Base-by-base conservation (phyloP, 1,140 invertebrate genomes). In the Saccostrea cuccullata region DNA sequence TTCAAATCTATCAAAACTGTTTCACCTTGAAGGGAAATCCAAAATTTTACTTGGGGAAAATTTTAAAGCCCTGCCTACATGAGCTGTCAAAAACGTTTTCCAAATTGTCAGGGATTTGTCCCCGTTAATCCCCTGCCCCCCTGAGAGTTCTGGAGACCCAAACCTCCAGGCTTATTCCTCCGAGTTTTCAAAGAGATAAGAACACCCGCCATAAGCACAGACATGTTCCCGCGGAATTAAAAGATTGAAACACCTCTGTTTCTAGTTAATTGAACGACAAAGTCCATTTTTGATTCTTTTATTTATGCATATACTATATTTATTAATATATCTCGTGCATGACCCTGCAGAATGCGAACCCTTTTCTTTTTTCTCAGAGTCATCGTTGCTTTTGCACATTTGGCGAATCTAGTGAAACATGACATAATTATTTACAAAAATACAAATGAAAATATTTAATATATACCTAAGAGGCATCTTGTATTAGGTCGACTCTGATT, bases 241-340 rank as follows among this genome's bases (percentile, higher is more conserved):
- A 30, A 77, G 70, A 77, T 77, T 77, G 70, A 77, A 77, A 77
- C 70, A 77, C 70, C 70, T 77, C 70, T 77, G 70, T 77, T 77
- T 77, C 70, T 77, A 77, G 70, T 77, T 77, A 77, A 77, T 77
- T 77, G 30, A 30, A 26, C 23, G 70, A 77, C 70, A 77, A 77
- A 77, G 70, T 77, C 70, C 70, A 77, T 40, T 77, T 73, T 77
- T 30, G 70, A 30, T 36, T 77, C 30, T 6, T 77, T 77, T 77
- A 30, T 30, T 47, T 30, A 77, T 77, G 70, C 30, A 77, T 36
- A 36, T 36, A 77, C 12, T 77, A 13, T 26, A 26, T 30, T 13
- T 77, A 60, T 47, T 47, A 47, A 47, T 47, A 47, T 47, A 3
- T 47, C 47, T 47, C 6, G 47, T 47, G 47, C 47, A 47, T 47